These are phyloP conservation scores for Oplegnathus fasciatus DNA, from an alignment of 2,113 vertebrate species.

Conservation along the genomic window DNA sequence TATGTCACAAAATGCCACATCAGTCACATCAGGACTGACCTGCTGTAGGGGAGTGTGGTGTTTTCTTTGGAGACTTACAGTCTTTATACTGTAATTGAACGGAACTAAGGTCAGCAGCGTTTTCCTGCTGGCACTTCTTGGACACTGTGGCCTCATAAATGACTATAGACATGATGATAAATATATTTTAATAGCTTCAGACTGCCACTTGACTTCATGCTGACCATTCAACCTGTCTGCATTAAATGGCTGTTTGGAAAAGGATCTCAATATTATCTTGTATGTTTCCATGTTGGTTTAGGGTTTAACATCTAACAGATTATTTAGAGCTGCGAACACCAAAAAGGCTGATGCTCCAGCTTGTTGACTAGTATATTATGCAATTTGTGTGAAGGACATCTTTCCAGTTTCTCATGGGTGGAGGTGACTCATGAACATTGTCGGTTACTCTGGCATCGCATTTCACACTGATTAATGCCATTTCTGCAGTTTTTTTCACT, in stretches of 20 bases:
- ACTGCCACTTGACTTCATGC: neutral
- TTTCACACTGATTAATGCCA: neutral
- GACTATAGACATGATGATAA: neutral
- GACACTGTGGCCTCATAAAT: neutral
- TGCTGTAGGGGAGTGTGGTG: neutral
- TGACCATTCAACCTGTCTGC: neutral
- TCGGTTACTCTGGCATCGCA: neutral
- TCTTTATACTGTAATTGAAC: neutral
- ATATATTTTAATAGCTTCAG: neutral
- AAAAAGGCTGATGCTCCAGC: slow-evolving; percentile 13
- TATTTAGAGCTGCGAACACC: neutral
- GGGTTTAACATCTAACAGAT: neutral
- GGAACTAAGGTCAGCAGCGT: neutral
- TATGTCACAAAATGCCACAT: no score
- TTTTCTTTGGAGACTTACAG: neutral
- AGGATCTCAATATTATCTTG: neutral
- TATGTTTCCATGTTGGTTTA: no score
- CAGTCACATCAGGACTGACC: neutral
- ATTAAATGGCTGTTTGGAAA: neutral
- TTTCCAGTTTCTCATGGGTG: neutral
- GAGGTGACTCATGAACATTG: slow-evolving; percentile 11
- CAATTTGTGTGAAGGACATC: slow-evolving; percentile 12
- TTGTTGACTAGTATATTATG: neutral
- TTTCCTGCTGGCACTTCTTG: neutral
- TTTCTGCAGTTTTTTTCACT: neutral